Conservation (phyloP, 2,797 vertebrate species). For the Mormyrus hasselquistii region DNA sequence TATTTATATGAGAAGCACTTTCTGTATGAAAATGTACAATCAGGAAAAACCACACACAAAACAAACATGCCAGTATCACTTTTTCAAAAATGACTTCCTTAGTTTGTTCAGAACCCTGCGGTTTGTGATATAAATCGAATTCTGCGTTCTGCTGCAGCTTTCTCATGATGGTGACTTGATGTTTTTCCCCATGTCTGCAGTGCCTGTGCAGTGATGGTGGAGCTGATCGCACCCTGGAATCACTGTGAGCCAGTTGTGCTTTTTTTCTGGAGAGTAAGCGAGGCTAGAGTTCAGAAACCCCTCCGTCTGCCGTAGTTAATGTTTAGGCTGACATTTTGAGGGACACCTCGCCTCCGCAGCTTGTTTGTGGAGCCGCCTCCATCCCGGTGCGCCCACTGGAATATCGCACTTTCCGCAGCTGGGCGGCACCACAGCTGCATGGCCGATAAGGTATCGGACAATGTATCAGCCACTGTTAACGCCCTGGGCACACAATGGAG, state of each 20-base stretch:
- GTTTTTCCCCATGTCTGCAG: not conserved
- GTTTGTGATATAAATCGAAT: not conserved
- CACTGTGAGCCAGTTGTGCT: not conserved
- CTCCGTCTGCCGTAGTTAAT: not conserved
- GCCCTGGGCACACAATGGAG: not conserved
- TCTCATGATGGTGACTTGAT: not conserved
- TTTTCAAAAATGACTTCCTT: not conserved
- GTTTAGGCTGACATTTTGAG: not conserved
- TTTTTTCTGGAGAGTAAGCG: not conserved
- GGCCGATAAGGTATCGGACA: not conserved
- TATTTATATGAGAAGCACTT: not conserved
- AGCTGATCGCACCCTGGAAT: not conserved
- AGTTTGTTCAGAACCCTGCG: not conserved
- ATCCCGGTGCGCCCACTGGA: not conserved
- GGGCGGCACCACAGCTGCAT: not conserved
- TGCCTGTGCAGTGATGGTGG: not conserved
- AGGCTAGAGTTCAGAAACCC: not conserved
- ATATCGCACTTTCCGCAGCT: not conserved
- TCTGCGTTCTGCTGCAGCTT: not conserved
- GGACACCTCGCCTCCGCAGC: not conserved
- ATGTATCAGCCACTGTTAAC: not conserved
- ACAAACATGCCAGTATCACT: not conserved
- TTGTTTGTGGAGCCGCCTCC: not conserved
- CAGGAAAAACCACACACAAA: not conserved
- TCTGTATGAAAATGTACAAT: not conserved